phyloP scores from a whole-genome alignment of 2,113 vertebrate species.

The Myotis yumanensis region DNA sequence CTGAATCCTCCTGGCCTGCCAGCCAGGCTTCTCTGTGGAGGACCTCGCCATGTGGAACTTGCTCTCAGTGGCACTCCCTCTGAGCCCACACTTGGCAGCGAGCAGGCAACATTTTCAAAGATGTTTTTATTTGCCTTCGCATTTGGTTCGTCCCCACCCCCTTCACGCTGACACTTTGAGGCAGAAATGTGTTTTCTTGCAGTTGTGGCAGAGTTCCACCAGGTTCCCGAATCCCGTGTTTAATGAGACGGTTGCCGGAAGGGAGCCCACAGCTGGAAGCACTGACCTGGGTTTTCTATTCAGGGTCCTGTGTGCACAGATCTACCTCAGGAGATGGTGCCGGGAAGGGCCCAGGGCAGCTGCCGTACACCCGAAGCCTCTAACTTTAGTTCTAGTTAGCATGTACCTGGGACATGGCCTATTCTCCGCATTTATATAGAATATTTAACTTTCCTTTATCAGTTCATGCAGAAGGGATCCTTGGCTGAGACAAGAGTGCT shows the following conservation, averaged over 20 bases:
- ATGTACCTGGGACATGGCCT: background rate
- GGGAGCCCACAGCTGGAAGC: background rate
- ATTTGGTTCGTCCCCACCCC: background rate
- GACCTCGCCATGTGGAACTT: conserved; percentile 51
- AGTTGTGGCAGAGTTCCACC: conserved; percentile 13
- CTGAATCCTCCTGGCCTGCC: conserved; percentile 47
- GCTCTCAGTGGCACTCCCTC: conserved; percentile 45
- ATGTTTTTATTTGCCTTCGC: conserved; percentile 69
- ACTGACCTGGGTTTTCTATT: background rate
- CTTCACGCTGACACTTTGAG: conserved; percentile 9
- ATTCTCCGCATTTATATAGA: background rate
- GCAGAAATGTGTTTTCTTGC: conserved; percentile 50
- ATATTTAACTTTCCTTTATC: conserved; percentile 26
- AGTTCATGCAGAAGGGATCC: conserved; percentile 27
- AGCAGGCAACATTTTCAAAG: conserved; percentile 55
- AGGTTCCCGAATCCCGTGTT: background rate
- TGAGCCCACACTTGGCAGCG: conserved; percentile 63
- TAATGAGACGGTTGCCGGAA: background rate
- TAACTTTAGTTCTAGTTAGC: background rate
- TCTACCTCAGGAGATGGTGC: too few species aligned
- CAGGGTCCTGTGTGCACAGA: background rate
- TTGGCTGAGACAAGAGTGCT: conserved; percentile 55
- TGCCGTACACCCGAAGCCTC: background rate
- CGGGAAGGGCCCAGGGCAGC: accelerated
- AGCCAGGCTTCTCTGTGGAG: conserved; percentile 65